Conservation (phyloP, 2,113 vertebrate species). For the Tetrax tetrax region DNA sequence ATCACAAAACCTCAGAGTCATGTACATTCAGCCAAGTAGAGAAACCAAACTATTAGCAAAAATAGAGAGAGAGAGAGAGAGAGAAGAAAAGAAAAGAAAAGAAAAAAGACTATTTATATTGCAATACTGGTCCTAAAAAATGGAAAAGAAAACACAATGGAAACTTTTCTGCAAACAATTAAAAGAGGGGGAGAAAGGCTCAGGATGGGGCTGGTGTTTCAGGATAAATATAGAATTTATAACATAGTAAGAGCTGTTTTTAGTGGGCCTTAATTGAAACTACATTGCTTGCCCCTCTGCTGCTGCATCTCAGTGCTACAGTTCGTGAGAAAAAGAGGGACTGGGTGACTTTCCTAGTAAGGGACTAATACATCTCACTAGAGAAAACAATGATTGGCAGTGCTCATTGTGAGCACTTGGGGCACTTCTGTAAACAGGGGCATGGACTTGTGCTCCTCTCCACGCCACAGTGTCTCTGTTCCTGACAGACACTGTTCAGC, state of each 20-base stretch:
- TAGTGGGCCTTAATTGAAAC: constrained; percentile 75
- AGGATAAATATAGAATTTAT: constrained; percentile 78
- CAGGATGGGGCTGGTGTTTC: constrained; percentile 61
- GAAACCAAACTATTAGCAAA: constrained; percentile 74
- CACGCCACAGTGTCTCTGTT: constrained; percentile 9
- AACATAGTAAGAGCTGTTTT: constrained; percentile 75
- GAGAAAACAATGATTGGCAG: constrained; percentile 56
- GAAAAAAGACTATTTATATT: constrained; percentile 68
- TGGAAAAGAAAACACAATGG: constrained; percentile 68
- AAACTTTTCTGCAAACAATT: constrained; percentile 76
- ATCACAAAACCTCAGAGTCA: constrained; percentile 69
- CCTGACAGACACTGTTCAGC: background rate
- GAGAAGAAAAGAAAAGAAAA: background rate
- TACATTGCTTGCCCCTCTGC: constrained; percentile 55
- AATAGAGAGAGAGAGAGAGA: constrained; percentile 17
- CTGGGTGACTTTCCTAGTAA: constrained; percentile 28
- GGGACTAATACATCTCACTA: background rate
- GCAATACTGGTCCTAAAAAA: constrained; percentile 70
- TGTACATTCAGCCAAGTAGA: constrained; percentile 65
- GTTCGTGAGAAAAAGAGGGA: constrained; percentile 37
- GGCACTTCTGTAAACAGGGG: constrained; percentile 28
- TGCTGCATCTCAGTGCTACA: background rate
- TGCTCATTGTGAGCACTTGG: background rate
- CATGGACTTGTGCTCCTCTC: constrained; percentile 3
- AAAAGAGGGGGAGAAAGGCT: constrained; percentile 43